Evolutionary conservation across 2,113 vertebrate species (phyloP), one percentile per base, ranked within the genome.

Genomic region (Chionomys nivalis): DNA sequence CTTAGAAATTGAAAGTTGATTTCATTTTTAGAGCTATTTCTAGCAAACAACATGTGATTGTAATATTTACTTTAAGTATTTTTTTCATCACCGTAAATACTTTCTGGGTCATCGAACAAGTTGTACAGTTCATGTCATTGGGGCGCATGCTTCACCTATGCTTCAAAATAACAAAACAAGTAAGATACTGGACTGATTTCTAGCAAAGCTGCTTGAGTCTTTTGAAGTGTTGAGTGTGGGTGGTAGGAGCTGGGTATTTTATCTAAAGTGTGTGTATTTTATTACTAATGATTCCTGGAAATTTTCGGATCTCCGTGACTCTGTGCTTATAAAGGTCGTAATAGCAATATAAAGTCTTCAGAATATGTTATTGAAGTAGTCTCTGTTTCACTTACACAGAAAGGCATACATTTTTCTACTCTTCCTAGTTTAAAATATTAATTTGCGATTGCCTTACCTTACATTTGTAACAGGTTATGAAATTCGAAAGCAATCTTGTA

Each of bases 1-100:
- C 68, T 9, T 66, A 8, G n/a, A 58, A 58, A 33, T 88, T 90
- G 87, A 88, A 97, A 86, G 44, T 87, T 92, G 82, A 94, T 97
- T 96, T 89, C 44, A 61, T 97, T 97, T n/a, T 82, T 96, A 96
- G 77, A 97, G 42, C 82, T 19, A 81, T 97, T 98, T 33, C 85
- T 87, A 94, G 65, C 39, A 94, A 97, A 68, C 17, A 87, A 23
- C 68, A 49, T 94, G 55, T 42, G 90, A 91, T 93, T 95, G 21
- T 91, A 90, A 81, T 87, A 85, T 89, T 63, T 87, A 86, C 0
- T 72, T 83, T 83, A 63, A 63, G 5, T 92, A 24, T 66, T 61
- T 5, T 92, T 70, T 78, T 87, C 94, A 92, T 96, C 87, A 55
- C 4, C 94, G 6, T 93, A 11, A 39, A 88, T 63, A 17, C 79